Evolutionary conservation across 2,888 invertebrate species (phyloP).

Genomic region (Microplitis manilae): DNA sequence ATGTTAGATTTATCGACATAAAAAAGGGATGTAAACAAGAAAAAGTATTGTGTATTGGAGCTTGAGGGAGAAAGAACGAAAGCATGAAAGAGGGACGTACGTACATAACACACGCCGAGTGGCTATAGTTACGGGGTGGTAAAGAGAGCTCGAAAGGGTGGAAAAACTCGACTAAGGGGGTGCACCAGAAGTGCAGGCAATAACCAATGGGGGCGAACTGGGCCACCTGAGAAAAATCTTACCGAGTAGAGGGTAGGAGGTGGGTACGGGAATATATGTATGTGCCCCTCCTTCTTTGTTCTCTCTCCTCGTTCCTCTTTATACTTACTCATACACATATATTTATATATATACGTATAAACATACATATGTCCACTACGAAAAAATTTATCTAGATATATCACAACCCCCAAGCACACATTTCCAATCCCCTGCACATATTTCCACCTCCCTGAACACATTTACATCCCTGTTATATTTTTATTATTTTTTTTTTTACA

Average conservation of each 20-base stretch:
- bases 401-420: not conserved
- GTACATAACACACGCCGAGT: not conserved
- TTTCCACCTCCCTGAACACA: constrained; percentile 7
- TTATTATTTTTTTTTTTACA: not conserved
- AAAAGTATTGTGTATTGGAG: not conserved
- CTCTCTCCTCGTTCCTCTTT: not conserved
- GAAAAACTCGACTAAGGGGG: constrained; percentile 52
- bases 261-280: constrained; percentile 21
- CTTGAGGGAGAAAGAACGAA: constrained; percentile 37
- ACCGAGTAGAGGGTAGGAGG: constrained; percentile 39
- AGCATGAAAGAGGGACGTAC: constrained; percentile 42
- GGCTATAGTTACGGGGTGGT: constrained; percentile 11
- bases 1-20: constrained; percentile 31
- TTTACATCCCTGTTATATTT: constrained; percentile 19
- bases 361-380: constrained; percentile 32
- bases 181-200: constrained; percentile 50
- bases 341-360: not conserved
- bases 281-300: constrained; percentile 17
- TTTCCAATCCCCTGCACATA: constrained; percentile 29
- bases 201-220: constrained; percentile 66
- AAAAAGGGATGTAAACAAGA: constrained; percentile 33
- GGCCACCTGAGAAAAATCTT: constrained; percentile 67
- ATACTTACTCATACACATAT: constrained; percentile 1
- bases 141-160: constrained; percentile 29
- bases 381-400: not conserved